These are phyloP conservation scores for Microcebus lehilahytsara DNA, from an alignment of 2,113 vertebrate species.

Conservation along the genomic window DNA sequence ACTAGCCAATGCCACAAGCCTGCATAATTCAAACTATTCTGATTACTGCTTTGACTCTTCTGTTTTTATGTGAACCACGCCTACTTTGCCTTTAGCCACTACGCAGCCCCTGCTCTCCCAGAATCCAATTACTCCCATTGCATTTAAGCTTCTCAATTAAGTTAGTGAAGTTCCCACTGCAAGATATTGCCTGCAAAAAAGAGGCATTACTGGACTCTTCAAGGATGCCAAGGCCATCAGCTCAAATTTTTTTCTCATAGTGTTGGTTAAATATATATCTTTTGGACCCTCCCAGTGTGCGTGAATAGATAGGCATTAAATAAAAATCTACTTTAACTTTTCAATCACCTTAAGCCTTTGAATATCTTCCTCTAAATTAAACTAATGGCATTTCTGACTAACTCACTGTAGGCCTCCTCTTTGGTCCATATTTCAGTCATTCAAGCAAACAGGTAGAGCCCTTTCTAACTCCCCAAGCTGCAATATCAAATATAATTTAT, in stretches of 20 bases:
- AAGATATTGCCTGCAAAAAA: not conserved
- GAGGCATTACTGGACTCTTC: not conserved
- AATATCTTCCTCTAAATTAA: not conserved
- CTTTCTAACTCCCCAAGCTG: not conserved
- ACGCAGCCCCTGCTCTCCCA: not conserved
- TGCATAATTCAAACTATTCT: not conserved
- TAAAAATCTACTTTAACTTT: not conserved
- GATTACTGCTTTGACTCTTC: not conserved
- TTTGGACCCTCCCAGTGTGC: not conserved
- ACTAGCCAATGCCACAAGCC: not conserved
- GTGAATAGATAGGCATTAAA: not conserved
- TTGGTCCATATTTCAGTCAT: not conserved
- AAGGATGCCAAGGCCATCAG: not conserved
- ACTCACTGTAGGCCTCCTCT: not conserved
- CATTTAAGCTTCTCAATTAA: not conserved
- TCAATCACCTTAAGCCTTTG: not conserved
- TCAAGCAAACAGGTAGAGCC: not conserved
- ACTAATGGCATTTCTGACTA: not conserved
- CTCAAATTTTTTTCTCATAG: not conserved
- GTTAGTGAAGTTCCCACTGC: not conserved
- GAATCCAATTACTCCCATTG: not conserved
- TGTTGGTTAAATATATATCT: not conserved
- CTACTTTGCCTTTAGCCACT: not conserved
- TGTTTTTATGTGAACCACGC: not conserved
- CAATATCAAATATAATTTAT: not conserved